Conservation (phyloP, 2,113 vertebrate genomes). For the Hydrolagus affinis region DNA sequence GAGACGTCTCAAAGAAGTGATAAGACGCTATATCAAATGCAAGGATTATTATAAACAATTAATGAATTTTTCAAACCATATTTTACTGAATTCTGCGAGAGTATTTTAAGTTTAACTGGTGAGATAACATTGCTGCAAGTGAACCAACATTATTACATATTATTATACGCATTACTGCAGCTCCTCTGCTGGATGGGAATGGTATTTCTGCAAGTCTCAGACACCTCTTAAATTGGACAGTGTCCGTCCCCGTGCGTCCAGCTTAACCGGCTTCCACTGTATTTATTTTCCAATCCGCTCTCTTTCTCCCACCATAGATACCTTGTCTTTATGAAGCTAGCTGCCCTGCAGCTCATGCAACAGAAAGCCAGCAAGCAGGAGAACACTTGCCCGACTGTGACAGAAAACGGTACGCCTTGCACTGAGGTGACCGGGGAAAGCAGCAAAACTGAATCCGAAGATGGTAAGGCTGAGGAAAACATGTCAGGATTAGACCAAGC, state of each 20-base stretch:
- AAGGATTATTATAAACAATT: background rate
- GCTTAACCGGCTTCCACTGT: too few species aligned
- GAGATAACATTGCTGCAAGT: too few species aligned
- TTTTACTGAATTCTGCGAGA: background rate
- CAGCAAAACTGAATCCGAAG: constrained; percentile 54
- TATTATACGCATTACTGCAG: too few species aligned
- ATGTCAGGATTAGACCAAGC: constrained; percentile 79
- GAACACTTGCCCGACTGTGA: constrained; percentile 40
- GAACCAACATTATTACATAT: too few species aligned
- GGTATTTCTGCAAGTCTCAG: background rate
- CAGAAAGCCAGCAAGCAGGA: constrained; percentile 79
- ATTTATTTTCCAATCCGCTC: background rate
- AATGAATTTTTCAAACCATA: background rate
- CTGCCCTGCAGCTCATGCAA: constrained; percentile 93
- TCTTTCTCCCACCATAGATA: constrained; percentile 57
- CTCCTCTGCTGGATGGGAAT: too few species aligned
- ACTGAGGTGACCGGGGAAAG: constrained; percentile 52
- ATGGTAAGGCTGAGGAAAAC: constrained; percentile 66
- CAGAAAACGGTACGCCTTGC: constrained; percentile 47
- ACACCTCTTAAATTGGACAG: background rate
- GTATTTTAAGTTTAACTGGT: too few species aligned
- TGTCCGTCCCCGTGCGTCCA: too few species aligned
- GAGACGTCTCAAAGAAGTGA: too few species aligned
- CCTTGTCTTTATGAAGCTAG: constrained; percentile 97
- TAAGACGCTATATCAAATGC: too few species aligned